Percentiles rank a stretch among this genome's conserved stretches.
phyloP scores from a whole-genome alignment of 2,113 vertebrate genomes.

The Coryphaenoides rupestris region DNA sequence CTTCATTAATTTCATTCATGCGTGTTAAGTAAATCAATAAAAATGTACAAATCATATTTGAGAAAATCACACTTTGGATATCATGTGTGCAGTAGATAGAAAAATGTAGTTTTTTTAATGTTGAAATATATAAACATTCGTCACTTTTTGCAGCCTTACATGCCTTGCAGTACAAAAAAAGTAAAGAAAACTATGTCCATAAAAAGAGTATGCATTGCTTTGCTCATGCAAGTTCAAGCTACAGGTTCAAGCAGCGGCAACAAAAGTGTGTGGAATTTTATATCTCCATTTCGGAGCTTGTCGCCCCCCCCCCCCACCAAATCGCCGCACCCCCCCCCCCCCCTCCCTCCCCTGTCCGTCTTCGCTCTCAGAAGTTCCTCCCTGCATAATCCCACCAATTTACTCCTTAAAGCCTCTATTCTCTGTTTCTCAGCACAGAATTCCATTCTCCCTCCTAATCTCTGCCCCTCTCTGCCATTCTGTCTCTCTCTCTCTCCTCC shows the following conservation, averaged over 20 bases:
- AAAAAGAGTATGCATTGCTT: constrained; percentile 37
- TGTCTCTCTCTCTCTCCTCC: constrained; percentile 4
- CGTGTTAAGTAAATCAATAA: not conserved
- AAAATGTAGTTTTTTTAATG: constrained; percentile 5
- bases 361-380: constrained; percentile 25
- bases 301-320: constrained; percentile 9
- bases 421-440: constrained; percentile 23
- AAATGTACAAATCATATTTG: constrained; percentile 13
- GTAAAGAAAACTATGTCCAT: constrained; percentile 45
- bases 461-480: constrained; percentile 1
- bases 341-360: constrained; percentile 27
- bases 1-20: not conserved
- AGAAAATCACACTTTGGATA: not conserved
- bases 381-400: constrained; percentile 44
- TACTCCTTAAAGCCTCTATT: constrained; percentile 28
- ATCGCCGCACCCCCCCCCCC: not conserved
- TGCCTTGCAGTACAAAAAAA: constrained; percentile 33
- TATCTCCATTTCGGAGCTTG: constrained; percentile 37
- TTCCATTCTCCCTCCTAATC: constrained; percentile 10
- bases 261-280: constrained; percentile 54
- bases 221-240: constrained; percentile 56
- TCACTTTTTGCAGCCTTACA: constrained; percentile 39
- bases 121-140: constrained; percentile 58
- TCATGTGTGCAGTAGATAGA: not conserved
- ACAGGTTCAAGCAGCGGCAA: constrained; percentile 58